A percentile compares a stretch with the other conserved stretches of the same genome.
These are phyloP conservation scores for Rhagium mordax DNA, from an alignment of 2,888 invertebrate genomes.

Conservation along the genomic window DNA sequence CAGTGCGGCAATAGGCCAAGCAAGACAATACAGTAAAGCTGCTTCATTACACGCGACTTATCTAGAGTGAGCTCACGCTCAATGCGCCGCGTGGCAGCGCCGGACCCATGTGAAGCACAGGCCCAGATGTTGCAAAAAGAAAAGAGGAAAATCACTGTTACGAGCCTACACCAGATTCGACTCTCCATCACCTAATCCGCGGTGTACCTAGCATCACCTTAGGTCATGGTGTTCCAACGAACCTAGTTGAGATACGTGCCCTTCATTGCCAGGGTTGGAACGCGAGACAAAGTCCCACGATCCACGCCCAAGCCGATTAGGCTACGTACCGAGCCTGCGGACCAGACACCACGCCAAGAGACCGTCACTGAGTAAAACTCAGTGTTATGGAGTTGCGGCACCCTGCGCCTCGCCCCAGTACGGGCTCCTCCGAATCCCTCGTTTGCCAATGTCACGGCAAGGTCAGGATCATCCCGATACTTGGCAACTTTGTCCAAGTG, in stretches of 20 bases:
- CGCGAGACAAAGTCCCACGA: not conserved
- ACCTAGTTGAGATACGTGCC: too few relatives aligned
- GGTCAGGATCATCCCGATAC: not conserved
- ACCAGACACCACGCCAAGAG: not conserved
- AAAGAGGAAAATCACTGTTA: too few relatives aligned
- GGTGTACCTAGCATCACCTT: not conserved
- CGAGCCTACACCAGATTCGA: too few relatives aligned
- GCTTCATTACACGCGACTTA: too few relatives aligned
- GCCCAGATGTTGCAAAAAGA: too few relatives aligned
- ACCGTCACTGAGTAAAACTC: not conserved
- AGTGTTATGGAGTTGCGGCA: not conserved
- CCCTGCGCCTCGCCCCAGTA: not conserved
- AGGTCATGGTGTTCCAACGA: not conserved
- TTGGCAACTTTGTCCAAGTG: not conserved
- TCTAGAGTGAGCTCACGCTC: too few relatives aligned
- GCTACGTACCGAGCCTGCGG: not conserved
- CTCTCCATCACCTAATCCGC: not conserved
- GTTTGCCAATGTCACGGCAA: not conserved
- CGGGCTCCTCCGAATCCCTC: not conserved
- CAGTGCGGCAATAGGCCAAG: too few relatives aligned
- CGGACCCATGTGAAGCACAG: too few relatives aligned
- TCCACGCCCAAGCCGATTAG: not conserved
- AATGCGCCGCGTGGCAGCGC: too few relatives aligned
- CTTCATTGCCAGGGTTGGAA: not conserved
- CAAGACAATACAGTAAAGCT: too few relatives aligned